Conservation (phyloP, 2,888 invertebrate species). For the Mylabris sibirica region DNA sequence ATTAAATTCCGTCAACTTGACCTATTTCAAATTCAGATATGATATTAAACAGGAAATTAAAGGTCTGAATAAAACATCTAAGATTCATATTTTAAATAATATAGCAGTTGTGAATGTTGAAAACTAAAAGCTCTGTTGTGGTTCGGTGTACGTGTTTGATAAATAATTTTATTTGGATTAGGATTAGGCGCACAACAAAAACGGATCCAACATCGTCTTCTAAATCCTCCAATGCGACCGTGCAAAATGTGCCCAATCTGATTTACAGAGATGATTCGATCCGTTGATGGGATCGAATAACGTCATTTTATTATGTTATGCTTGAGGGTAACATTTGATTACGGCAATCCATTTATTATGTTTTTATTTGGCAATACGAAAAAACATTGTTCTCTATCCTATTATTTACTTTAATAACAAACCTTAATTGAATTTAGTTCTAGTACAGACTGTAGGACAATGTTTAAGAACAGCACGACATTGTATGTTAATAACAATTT, state of each 20-base stretch:
- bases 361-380: neutral
- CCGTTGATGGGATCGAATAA: neutral
- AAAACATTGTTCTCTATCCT: neutral
- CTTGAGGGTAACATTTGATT: conserved; percentile 1
- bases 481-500: too few species aligned
- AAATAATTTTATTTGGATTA: conserved; percentile 21
- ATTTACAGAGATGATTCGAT: neutral
- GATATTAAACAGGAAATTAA: conserved; percentile 35
- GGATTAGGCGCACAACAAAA: neutral
- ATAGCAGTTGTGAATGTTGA: neutral
- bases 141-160: conserved; percentile 8
- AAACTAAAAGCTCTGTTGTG: conserved; percentile 15
- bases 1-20: conserved; percentile 30
- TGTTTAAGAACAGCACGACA: too few species aligned
- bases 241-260: neutral
- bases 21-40: conserved; percentile 29
- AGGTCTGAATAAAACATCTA: conserved; percentile 33
- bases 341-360: neutral
- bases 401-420: too few species aligned
- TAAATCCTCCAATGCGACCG: neutral
- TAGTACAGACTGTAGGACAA: too few species aligned
- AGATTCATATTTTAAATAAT: conserved; percentile 20
- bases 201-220: too few species aligned
- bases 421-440: too few species aligned
- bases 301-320: neutral